Base-by-base conservation (phyloP, 1,140 invertebrate species). In the Metopolophium dirhodum region DNA sequence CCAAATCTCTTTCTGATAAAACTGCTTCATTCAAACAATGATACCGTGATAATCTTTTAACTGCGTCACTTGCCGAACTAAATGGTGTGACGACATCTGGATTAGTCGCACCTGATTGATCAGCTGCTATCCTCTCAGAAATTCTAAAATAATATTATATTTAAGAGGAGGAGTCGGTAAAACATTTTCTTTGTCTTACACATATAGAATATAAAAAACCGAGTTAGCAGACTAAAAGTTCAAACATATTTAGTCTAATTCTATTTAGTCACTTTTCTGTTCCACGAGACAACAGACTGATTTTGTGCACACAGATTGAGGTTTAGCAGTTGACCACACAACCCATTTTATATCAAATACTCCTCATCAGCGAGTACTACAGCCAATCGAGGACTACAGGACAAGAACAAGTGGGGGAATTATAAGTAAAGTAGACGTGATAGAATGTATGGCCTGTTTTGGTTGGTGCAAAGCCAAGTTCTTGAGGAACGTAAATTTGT, bases 61-160 rank as follows among this genome's bases (percentile, higher is more conserved):
- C 97, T 7, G 97, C 98, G 95, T 98, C 98, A 88, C 96, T 96
- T 94, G 96, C 97, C 94, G 96, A 96, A 94, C 95, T 95, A 95
- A 98, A 98, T 26, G 97, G 97, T 85, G 96, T 96, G 93, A 97
- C 96, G 57, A 97, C 97, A 95, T 98, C 97, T 20, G 98, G 97
- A 95, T 97, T 97, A 22, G 97, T 94, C 68, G 97, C 98, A 93
- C 96, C 97, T 94, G 96, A 96, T 95, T 98, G 97, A 96, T 98
- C 98, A 85, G 96, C 96, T 95, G 96, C 96, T 93, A 98, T 94
- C 95, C 98, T 97, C 94, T 97, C 96, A 94, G 98, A 97, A 94
- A 98, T 96, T 94, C 96, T 96, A 94, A 49, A 94, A 95, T 87
- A 57, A 54, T 37, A 77, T n/a, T 18, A 77, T 77, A 77, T 77